A percentile compares a stretch with the other conserved stretches of the same genome.
Conservation (phyloP, 2,888 invertebrate genomes). For the Gryllus longicercus region DNA sequence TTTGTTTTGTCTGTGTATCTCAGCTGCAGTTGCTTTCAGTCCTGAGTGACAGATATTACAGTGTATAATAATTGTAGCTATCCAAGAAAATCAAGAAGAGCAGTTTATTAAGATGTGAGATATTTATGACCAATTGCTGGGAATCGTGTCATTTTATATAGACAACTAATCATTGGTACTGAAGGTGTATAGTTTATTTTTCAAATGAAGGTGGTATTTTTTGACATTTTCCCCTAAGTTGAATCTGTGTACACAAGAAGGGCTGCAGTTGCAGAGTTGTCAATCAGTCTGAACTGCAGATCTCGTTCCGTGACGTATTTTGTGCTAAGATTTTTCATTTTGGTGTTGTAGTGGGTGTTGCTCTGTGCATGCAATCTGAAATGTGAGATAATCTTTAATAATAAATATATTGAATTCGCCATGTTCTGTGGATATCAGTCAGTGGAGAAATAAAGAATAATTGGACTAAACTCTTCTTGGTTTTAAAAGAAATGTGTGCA, state of each 20-base stretch:
- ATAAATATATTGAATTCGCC: neutral
- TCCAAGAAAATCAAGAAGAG: neutral
- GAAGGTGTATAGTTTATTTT: neutral
- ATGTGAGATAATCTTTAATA: neutral
- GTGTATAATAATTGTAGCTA: neutral
- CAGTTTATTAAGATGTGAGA: neutral
- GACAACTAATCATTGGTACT: neutral
- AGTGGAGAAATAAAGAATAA: neutral
- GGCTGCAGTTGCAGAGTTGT: neutral
- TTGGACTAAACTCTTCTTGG: no score
- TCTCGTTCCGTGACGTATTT: neutral
- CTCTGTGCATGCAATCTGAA: neutral
- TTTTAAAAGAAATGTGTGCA: neutral
- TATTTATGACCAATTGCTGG: slow-evolving; percentile 1
- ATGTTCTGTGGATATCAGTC: neutral
- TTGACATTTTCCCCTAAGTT: slow-evolving; percentile 5
- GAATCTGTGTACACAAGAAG: neutral
- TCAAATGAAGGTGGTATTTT: neutral
- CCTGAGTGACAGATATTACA: neutral
- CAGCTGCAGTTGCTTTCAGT: neutral
- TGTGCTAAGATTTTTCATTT: neutral
- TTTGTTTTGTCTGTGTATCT: no score
- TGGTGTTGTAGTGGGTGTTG: neutral
- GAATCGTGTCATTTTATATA: neutral
- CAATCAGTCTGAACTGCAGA: neutral